phyloP scores from a whole-genome alignment of 2,888 invertebrate species.

The Eupithecia insigniata region DNA sequence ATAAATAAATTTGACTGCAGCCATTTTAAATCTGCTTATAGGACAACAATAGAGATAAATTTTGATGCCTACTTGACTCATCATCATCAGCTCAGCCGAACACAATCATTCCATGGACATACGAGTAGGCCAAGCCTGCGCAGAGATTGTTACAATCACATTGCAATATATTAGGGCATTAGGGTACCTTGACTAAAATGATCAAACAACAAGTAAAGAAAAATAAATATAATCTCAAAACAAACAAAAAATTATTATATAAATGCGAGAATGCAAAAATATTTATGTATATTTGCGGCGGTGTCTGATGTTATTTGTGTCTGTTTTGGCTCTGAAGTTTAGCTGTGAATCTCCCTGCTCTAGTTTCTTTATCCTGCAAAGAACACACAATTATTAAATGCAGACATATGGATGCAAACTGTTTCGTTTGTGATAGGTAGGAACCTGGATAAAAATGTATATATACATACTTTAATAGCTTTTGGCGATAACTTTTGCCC shows the following conservation, averaged over 20 bases:
- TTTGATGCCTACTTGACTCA: background rate
- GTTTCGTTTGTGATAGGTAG: background rate
- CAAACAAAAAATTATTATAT: slow-evolving; percentile 13
- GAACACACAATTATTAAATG: background rate
- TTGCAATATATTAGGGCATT: background rate
- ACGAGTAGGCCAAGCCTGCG: background rate
- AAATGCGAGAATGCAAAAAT: slow-evolving; percentile 25
- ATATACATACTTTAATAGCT: background rate
- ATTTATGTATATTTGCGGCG: slow-evolving; percentile 46
- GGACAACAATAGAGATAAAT: background rate
- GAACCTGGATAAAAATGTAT: background rate
- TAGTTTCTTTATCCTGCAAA: slow-evolving; percentile 50
- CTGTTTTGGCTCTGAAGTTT: slow-evolving; percentile 44
- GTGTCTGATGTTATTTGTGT: slow-evolving; percentile 45
- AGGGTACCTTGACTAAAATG: background rate
- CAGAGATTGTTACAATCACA: background rate
- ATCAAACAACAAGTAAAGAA: background rate
- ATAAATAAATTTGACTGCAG: background rate
- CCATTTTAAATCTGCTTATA: background rate
- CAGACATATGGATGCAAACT: background rate
- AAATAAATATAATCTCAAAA: slow-evolving; percentile 23
- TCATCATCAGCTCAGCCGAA: background rate
- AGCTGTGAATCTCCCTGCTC: slow-evolving; percentile 59
- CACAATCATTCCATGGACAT: too few relatives aligned
- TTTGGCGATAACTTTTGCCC: background rate